A percentile compares a stretch with the other conserved stretches of the same genome.
Evolutionary conservation across 2,113 vertebrate species (phyloP).

Genomic region (Menidia beryllina): DNA sequence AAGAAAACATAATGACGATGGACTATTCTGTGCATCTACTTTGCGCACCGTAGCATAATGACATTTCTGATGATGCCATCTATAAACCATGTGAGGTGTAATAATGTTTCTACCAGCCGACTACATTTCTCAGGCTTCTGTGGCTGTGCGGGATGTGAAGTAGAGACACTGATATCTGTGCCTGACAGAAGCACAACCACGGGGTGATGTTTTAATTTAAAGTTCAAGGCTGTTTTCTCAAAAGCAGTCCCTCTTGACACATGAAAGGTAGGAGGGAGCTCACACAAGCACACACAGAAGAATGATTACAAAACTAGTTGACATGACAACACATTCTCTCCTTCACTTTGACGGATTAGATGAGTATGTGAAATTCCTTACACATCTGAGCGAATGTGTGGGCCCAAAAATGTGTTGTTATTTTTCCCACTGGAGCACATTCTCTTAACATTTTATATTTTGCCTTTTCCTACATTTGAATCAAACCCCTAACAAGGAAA

Average conservation of each 20-base stretch:
- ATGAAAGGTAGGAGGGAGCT: conserved; percentile 20
- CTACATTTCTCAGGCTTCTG: background rate
- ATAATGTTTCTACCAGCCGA: background rate
- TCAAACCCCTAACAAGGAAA: conserved; percentile 23
- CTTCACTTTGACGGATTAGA: conserved; percentile 52
- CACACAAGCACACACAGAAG: background rate
- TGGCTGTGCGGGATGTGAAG: conserved; percentile 3
- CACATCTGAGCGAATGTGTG: conserved; percentile 32
- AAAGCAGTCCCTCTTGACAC: conserved; percentile 35
- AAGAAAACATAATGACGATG: background rate
- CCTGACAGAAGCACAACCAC: conserved; percentile 26
- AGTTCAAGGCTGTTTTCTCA: conserved; percentile 28
- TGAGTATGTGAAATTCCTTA: conserved; percentile 38
- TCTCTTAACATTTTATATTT: conserved; percentile 10
- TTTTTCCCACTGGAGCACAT: conserved; percentile 21
- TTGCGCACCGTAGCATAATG: background rate
- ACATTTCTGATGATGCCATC: conserved; percentile 8
- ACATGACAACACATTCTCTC: conserved; percentile 45
- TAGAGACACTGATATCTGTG: conserved; percentile 33
- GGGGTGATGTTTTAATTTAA: conserved; percentile 67
- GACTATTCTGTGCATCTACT: background rate
- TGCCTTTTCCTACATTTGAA: conserved; percentile 16
- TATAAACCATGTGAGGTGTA: background rate
- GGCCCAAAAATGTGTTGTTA: no score
- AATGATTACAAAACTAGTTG: conserved; percentile 43